phyloP scores from a whole-genome alignment of 2,888 invertebrate genomes.

The Lasioglossum pauxillum region DNA sequence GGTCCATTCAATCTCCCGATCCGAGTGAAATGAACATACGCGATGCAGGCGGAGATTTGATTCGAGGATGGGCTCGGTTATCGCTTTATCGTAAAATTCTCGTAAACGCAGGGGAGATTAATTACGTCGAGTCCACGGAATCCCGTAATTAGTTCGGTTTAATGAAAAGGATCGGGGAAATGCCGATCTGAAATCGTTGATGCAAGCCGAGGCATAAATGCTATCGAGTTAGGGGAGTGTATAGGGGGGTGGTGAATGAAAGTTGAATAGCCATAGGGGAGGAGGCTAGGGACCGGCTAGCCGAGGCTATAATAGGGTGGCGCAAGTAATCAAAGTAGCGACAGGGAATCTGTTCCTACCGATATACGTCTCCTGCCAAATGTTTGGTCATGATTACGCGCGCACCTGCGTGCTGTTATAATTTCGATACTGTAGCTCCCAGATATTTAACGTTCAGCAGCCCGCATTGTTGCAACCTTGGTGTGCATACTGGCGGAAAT shows the following conservation, averaged over 20 bases:
- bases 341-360: slow-evolving; percentile 37
- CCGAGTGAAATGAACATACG: neutral
- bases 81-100: slow-evolving; percentile 1
- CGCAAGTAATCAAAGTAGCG: slow-evolving; percentile 47
- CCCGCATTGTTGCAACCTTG: neutral
- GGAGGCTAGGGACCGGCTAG: slow-evolving; percentile 3
- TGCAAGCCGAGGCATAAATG: neutral
- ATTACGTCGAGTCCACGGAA: neutral
- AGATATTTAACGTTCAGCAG: slow-evolving; percentile 8
- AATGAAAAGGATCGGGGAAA: neutral
- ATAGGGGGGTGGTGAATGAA: neutral
- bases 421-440: slow-evolving; percentile 22
- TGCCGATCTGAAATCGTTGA: slow-evolving; percentile 5
- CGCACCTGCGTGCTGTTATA: slow-evolving; percentile 52
- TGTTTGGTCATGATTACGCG: slow-evolving; percentile 40
- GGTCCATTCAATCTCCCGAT: neutral
- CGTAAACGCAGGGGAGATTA: slow-evolving; percentile 5
- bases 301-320: slow-evolving; percentile 45
- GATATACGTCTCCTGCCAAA: slow-evolving; percentile 43
- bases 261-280: slow-evolving; percentile 20
- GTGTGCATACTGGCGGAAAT: neutral
- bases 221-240: neutral
- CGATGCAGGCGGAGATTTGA: neutral
- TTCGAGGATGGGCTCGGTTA: neutral
- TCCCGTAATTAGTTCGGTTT: slow-evolving; percentile 15